These are phyloP conservation scores for Ptilonorhynchus violaceus DNA, from an alignment of 2,113 vertebrate species.

Conservation along the genomic window DNA sequence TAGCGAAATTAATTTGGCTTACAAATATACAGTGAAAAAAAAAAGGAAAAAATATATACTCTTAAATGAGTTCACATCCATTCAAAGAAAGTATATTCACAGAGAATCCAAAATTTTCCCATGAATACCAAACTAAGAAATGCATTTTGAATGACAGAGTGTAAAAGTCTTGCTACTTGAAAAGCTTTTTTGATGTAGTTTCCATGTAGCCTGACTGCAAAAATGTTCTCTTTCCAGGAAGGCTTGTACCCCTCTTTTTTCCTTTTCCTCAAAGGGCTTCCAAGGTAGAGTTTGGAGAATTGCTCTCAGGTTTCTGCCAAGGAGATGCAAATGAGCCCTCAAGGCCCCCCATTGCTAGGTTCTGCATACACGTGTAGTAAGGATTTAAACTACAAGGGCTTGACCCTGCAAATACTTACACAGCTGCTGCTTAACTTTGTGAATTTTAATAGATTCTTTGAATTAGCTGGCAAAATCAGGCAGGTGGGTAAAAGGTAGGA, in stretches of 20 bases:
- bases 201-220: background rate
- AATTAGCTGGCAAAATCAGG: background rate
- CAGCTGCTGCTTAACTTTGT: conserved; percentile 26
- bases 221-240: background rate
- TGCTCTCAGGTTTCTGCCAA: background rate
- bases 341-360: conserved; percentile 37
- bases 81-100: background rate
- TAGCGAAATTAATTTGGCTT: background rate
- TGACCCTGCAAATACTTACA: conserved; percentile 57
- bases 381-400: conserved; percentile 46
- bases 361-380: conserved; percentile 41
- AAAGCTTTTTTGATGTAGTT: background rate
- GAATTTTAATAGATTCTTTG: conserved; percentile 45
- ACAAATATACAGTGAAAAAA: background rate
- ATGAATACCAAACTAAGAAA: background rate
- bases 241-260: background rate
- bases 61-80: background rate
- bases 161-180: background rate
- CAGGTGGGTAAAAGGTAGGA: background rate
- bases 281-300: background rate
- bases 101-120: background rate
- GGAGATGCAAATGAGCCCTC: conserved; percentile 34
- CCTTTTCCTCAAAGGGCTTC: background rate
- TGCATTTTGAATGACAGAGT: background rate
- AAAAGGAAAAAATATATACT: background rate